Evolutionary conservation across 2,797 vertebrate genomes (phyloP).

Genomic region (Eulemur mongoz): DNA sequence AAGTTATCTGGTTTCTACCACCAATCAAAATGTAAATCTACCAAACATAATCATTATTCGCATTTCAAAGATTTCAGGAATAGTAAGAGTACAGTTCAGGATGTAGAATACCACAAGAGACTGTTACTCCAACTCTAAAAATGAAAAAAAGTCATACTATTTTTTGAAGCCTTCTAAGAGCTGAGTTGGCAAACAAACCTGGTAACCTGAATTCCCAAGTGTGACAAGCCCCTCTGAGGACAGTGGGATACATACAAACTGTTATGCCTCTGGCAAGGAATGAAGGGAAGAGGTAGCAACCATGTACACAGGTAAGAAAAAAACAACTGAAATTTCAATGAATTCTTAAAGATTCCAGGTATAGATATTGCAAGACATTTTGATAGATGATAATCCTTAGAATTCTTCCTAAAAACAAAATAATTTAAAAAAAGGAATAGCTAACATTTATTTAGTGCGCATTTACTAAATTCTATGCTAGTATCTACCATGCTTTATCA

Average conservation of each 20-base stretch:
- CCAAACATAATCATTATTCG: not conserved
- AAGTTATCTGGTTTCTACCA: not conserved
- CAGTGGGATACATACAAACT: not conserved
- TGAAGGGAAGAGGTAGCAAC: not conserved
- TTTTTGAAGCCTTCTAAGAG: not conserved
- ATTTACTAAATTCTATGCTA: not conserved
- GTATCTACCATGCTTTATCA: not conserved
- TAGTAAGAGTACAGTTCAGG: not conserved
- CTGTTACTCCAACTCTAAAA: not conserved
- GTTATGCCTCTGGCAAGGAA: not conserved
- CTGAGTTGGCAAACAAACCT: slow-evolving; percentile 1
- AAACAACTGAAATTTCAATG: not conserved
- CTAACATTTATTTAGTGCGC: not conserved
- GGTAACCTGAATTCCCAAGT: not conserved
- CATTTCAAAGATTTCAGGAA: not conserved
- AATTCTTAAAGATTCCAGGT: not conserved
- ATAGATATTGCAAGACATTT: not conserved
- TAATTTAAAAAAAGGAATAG: not conserved
- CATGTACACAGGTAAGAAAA: not conserved
- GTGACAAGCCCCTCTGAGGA: not conserved
- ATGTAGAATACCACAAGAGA: not conserved
- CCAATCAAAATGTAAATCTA: not conserved
- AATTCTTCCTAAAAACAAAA: slow-evolving; percentile 24
- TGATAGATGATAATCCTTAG: not conserved
- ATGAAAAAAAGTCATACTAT: not conserved